These are phyloP conservation scores for Mesochorus sp. DNA, from an alignment of 2,888 invertebrate species.

Conservation along the genomic window DNA sequence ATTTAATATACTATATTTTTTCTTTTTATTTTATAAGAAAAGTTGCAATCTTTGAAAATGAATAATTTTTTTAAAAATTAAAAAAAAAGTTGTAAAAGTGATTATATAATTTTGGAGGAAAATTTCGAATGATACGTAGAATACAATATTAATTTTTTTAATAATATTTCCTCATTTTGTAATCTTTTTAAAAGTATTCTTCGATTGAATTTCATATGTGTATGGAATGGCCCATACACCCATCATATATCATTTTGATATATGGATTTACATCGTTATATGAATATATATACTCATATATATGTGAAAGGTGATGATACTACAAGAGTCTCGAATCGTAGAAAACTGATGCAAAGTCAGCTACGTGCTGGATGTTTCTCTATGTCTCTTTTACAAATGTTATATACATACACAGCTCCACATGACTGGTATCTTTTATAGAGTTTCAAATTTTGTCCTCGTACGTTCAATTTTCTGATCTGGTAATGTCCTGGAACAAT, in stretches of 20 bases:
- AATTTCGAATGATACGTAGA: too few species aligned
- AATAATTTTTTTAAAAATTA: background rate
- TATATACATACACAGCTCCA: background rate
- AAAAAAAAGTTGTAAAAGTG: too few species aligned
- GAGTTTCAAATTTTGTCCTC: slow-evolving; percentile 43
- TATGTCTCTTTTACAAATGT: background rate
- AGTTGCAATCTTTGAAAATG: too few species aligned
- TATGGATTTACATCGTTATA: background rate
- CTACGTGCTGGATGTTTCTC: slow-evolving; percentile 3
- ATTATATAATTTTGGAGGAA: too few species aligned
- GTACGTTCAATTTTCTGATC: slow-evolving; percentile 43
- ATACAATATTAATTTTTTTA: too few species aligned
- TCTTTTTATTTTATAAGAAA: too few species aligned
- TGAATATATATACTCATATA: too few species aligned
- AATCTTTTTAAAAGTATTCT: too few species aligned
- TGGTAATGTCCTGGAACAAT: slow-evolving; percentile 2
- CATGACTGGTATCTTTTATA: slow-evolving; percentile 29
- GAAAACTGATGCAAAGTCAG: slow-evolving; percentile 17
- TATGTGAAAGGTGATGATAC: background rate
- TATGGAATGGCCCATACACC: background rate
- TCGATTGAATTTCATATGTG: background rate
- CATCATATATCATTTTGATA: background rate
- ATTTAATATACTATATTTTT: too few species aligned
- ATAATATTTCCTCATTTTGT: too few species aligned
- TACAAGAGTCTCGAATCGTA: background rate